Evolutionary conservation across 2,888 invertebrate species (phyloP).

Genomic region (Ichneumon xanthorius): DNA sequence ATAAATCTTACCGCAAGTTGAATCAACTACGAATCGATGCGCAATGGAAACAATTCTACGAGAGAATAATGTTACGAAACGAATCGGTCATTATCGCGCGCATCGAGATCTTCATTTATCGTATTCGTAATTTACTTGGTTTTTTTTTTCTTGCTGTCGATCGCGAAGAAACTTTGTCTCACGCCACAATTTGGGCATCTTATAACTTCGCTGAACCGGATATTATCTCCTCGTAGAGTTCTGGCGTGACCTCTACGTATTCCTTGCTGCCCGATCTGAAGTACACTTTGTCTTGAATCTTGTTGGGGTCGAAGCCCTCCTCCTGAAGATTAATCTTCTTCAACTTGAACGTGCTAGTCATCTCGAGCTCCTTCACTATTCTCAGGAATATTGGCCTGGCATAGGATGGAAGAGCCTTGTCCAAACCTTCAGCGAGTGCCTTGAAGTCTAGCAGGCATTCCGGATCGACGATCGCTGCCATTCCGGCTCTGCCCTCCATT

Average conservation of each 20-base stretch:
- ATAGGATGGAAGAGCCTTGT: constrained; percentile 86
- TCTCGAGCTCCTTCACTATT: constrained; percentile 87
- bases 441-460: constrained; percentile 84
- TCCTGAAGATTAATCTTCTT: constrained; percentile 88
- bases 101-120: constrained; percentile 45
- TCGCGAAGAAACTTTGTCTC: constrained; percentile 46
- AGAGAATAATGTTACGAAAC: constrained; percentile 55
- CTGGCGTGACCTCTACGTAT: constrained; percentile 89
- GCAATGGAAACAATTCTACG: constrained; percentile 61
- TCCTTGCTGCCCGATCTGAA: constrained; percentile 83
- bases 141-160: constrained; percentile 26
- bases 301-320: constrained; percentile 87
- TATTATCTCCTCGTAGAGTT: constrained; percentile 86
- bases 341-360: constrained; percentile 90
- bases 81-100: constrained; percentile 42
- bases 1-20: constrained; percentile 63
- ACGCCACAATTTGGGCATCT: constrained; percentile 47
- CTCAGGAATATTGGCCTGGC: constrained; percentile 89
- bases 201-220: constrained; percentile 84
- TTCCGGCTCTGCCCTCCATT: constrained; percentile 88
- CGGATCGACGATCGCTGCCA: constrained; percentile 88
- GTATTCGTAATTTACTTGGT: constrained; percentile 17
- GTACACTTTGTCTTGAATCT: constrained; percentile 86
- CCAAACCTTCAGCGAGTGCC: constrained; percentile 83
- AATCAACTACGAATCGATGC: constrained; percentile 52